Conservation (phyloP, 2,113 vertebrate species). For the Enhydra lutris region DNA sequence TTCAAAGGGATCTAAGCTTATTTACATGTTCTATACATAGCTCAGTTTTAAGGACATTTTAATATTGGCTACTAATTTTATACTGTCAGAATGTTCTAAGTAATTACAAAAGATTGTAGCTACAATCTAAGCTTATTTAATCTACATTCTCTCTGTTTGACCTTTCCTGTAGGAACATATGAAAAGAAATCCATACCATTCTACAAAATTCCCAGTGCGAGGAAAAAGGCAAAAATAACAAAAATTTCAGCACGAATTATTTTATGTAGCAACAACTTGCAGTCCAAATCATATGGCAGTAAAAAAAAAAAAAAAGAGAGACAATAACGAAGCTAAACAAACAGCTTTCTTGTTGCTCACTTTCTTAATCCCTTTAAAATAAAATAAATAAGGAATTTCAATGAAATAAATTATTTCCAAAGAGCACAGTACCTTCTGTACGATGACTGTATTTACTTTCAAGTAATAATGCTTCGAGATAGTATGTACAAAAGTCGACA, state of each 20-base stretch:
- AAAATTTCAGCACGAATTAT: constrained; percentile 57
- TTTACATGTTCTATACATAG: constrained; percentile 78
- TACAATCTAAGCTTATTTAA: constrained; percentile 61
- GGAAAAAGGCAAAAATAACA: constrained; percentile 36
- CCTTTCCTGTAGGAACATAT: constrained; percentile 35
- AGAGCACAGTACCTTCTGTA: constrained; percentile 31
- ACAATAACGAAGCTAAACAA: constrained; percentile 57
- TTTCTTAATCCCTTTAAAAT: constrained; percentile 62
- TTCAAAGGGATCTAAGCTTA: constrained; percentile 75
- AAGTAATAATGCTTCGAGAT: constrained; percentile 72
- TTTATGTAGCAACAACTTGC: constrained; percentile 26
- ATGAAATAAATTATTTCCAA: constrained; percentile 75
- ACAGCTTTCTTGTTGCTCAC: constrained; percentile 46
- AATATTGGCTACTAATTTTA: constrained; percentile 73
- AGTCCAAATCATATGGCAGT: constrained; percentile 23
- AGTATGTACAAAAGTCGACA: constrained; percentile 56
- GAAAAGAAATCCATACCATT: constrained; percentile 40
- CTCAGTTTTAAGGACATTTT: constrained; percentile 75
- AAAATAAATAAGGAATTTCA: constrained; percentile 76
- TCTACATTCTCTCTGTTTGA: constrained; percentile 52
- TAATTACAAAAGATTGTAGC: constrained; percentile 65
- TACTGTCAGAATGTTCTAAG: constrained; percentile 71
- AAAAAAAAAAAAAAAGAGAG: not conserved
- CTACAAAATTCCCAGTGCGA: not conserved
- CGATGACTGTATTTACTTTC: constrained; percentile 71